These are phyloP conservation scores for Ephestia elutella DNA, from an alignment of 1,140 invertebrate species.

Conservation along the genomic window DNA sequence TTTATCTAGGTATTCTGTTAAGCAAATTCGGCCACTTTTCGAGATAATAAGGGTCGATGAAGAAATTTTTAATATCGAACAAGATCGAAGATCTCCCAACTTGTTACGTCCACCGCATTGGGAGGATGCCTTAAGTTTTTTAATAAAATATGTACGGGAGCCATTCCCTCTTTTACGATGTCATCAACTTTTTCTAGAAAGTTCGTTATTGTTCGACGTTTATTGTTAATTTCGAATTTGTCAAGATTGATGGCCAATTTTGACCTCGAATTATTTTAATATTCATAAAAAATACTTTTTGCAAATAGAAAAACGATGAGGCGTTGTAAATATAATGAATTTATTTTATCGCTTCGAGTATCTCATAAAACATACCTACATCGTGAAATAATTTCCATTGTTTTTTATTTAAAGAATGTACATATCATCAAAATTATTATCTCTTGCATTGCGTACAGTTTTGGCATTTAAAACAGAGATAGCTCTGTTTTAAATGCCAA, in stretches of 20 bases:
- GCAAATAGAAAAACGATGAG: too few species aligned
- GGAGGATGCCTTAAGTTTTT: background rate
- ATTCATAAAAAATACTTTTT: too few species aligned
- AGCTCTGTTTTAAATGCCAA: too few species aligned
- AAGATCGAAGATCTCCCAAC: background rate
- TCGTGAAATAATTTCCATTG: too few species aligned
- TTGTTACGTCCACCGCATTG: background rate
- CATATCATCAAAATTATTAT: too few species aligned
- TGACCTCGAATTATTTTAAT: background rate
- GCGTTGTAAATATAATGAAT: too few species aligned
- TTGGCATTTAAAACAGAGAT: too few species aligned
- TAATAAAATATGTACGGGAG: constrained; percentile 1
- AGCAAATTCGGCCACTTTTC: background rate
- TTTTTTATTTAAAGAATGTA: too few species aligned
- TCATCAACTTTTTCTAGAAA: background rate
- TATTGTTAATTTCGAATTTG: background rate
- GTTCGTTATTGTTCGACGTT: background rate
- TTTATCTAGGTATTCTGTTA: too few species aligned
- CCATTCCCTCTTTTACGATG: background rate
- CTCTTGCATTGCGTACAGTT: background rate
- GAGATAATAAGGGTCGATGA: background rate
- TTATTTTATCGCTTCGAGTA: too few species aligned
- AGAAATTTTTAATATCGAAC: background rate
- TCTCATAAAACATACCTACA: too few species aligned
- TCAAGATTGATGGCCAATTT: background rate